Percentiles rank a stretch among this genome's conserved stretches.
Conservation (phyloP, 2,888 invertebrate species). For the Troides oblongomaculatus region DNA sequence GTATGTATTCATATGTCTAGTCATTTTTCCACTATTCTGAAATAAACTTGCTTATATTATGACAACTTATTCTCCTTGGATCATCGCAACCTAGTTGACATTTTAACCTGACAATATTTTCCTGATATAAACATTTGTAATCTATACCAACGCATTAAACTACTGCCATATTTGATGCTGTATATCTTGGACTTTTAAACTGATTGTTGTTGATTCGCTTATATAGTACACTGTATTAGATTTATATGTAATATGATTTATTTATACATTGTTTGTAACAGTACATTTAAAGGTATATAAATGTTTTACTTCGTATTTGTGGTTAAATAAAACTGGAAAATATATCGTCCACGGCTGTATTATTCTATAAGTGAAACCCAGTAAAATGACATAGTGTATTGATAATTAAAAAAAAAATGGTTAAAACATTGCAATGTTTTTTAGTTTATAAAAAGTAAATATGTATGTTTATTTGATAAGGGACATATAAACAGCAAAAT, state of each 20-base stretch:
- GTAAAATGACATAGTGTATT: no score
- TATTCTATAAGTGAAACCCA: background rate
- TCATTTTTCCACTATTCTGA: slow-evolving; percentile 10
- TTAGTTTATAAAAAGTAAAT: no score
- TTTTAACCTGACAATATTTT: background rate
- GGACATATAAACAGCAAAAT: no score
- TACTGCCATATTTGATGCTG: background rate
- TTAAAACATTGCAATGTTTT: no score
- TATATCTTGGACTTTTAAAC: background rate
- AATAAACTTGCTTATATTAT: background rate
- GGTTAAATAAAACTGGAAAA: background rate
- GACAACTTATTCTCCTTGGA: background rate
- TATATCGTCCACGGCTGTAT: background rate
- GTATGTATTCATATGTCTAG: slow-evolving; percentile 45
- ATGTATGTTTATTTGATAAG: no score
- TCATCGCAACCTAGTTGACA: background rate
- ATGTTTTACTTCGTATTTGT: background rate
- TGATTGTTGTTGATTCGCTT: slow-evolving; percentile 23
- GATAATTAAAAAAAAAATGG: no score
- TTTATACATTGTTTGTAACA: background rate
- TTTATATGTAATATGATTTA: slow-evolving; percentile 5
- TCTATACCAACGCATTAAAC: background rate
- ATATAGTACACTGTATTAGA: slow-evolving; percentile 2
- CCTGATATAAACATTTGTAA: background rate
- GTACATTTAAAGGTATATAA: slow-evolving; percentile 14